These are phyloP conservation scores for Neuroterus valhalla DNA, from an alignment of 1,140 invertebrate species.

Conservation along the genomic window DNA sequence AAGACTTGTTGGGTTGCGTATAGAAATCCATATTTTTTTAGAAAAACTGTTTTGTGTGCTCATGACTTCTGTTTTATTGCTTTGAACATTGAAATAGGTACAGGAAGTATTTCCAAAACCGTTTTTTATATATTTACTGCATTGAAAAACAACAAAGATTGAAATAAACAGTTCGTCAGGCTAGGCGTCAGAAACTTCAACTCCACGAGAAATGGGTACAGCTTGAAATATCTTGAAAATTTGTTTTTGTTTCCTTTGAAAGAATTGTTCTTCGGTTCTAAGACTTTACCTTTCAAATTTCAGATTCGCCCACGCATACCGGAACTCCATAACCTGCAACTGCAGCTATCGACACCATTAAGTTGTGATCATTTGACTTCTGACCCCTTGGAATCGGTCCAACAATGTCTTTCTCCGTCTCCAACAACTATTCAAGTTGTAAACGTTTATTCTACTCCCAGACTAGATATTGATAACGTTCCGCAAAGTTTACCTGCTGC, in stretches of 20 bases:
- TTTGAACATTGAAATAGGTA: too few species aligned
- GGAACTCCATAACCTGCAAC: slow-evolving; percentile 75
- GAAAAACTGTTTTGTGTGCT: too few species aligned
- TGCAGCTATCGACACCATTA: slow-evolving; percentile 68
- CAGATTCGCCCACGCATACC: slow-evolving; percentile 81
- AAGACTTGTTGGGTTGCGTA: too few species aligned
- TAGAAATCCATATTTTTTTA: too few species aligned
- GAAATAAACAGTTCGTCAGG: too few species aligned
- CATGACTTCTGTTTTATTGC: too few species aligned
- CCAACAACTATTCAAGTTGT: slow-evolving; percentile 73
- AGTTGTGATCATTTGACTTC: slow-evolving; percentile 66
- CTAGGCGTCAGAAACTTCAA: too few species aligned
- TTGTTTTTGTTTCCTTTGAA: neutral
- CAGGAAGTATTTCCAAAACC: too few species aligned
- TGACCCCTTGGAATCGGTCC: slow-evolving; percentile 67
- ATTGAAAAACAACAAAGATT: neutral
- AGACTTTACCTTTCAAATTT: slow-evolving; percentile 52
- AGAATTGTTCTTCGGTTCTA: neutral
- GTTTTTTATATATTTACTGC: neutral
- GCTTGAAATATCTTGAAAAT: too few species aligned
- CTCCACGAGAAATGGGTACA: too few species aligned
- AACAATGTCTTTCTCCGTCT: slow-evolving; percentile 70
- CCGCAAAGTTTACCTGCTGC: slow-evolving; percentile 73
- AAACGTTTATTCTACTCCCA: slow-evolving; percentile 72
- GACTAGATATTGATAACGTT: slow-evolving; percentile 72